Conservation (phyloP, 1,140 invertebrate species). For the Neotoxoptera formosana region DNA sequence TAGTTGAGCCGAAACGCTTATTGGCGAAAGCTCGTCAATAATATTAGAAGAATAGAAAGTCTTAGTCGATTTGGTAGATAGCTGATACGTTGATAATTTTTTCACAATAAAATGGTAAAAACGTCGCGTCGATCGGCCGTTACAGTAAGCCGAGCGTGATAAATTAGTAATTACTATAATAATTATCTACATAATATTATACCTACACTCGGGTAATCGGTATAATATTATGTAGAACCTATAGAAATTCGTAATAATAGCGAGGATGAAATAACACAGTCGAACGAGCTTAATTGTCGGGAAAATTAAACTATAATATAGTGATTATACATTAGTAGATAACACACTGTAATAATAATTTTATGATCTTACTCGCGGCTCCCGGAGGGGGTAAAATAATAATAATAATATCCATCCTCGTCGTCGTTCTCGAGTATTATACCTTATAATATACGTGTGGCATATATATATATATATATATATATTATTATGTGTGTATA, state of each 20-base stretch:
- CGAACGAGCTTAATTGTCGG: conserved; percentile 35
- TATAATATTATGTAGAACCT: neutral
- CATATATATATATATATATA: neutral
- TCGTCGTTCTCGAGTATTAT: neutral
- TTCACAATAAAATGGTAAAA: neutral
- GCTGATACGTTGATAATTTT: neutral
- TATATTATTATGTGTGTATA: too few species aligned
- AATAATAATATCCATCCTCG: neutral
- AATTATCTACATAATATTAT: too few species aligned
- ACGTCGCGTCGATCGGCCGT: neutral
- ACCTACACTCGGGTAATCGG: neutral
- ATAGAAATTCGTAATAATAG: neutral
- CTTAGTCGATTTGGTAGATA: neutral
- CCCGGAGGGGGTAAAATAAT: conserved; percentile 13
- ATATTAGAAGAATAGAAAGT: neutral
- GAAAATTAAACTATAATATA: conserved; percentile 2
- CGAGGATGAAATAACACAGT: neutral
- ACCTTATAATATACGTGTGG: neutral
- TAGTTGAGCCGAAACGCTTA: neutral
- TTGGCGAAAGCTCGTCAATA: neutral
- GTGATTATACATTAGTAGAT: neutral
- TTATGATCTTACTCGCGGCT: conserved; percentile 8
- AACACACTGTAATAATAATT: too few species aligned
- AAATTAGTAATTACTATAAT: neutral
- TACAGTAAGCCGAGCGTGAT: neutral